Conservation (phyloP, 1,140 invertebrate species). For the Limonius californicus region DNA sequence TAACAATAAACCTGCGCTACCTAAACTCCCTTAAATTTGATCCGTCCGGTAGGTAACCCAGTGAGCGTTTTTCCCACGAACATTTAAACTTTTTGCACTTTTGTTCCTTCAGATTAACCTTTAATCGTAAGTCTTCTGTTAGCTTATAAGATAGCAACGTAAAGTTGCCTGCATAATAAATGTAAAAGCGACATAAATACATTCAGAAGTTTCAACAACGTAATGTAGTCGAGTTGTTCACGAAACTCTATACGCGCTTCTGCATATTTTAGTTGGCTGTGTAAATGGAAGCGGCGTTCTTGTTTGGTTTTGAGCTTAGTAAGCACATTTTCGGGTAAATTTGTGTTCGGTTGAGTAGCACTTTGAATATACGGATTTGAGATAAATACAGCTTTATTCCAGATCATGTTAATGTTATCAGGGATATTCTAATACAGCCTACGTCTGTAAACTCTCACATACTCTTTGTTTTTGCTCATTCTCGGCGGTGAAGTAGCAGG, state of each 20-base stretch:
- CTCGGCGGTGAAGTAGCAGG: background rate
- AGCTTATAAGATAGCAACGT: background rate
- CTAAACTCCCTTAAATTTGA: slow-evolving; percentile 10
- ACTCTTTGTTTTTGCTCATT: background rate
- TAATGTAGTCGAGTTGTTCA: slow-evolving; percentile 1
- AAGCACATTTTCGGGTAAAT: slow-evolving; percentile 32
- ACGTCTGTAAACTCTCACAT: background rate
- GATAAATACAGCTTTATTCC: slow-evolving; percentile 28
- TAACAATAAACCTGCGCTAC: slow-evolving; percentile 7
- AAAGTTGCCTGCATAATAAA: background rate
- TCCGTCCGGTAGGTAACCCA: slow-evolving; percentile 19
- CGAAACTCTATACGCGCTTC: slow-evolving; percentile 27
- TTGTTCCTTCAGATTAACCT: slow-evolving; percentile 25
- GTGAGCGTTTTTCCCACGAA: slow-evolving; percentile 28
- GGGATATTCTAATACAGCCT: slow-evolving; percentile 6
- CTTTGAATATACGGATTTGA: slow-evolving; percentile 27
- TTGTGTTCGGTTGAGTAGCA: slow-evolving; percentile 30
- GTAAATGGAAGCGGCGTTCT: slow-evolving; percentile 27
- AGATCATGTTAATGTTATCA: slow-evolving; percentile 30
- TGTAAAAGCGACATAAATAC: background rate
- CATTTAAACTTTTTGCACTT: slow-evolving; percentile 24
- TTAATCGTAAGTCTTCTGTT: slow-evolving; percentile 21
- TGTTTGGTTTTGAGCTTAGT: slow-evolving; percentile 31
- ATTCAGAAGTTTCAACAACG: background rate
- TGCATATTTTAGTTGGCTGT: slow-evolving; percentile 29